Percentiles rank a stretch among this genome's conserved stretches.
These are phyloP conservation scores for Chrysodeixis includens DNA, from an alignment of 2,888 invertebrate genomes.

Conservation along the genomic window DNA sequence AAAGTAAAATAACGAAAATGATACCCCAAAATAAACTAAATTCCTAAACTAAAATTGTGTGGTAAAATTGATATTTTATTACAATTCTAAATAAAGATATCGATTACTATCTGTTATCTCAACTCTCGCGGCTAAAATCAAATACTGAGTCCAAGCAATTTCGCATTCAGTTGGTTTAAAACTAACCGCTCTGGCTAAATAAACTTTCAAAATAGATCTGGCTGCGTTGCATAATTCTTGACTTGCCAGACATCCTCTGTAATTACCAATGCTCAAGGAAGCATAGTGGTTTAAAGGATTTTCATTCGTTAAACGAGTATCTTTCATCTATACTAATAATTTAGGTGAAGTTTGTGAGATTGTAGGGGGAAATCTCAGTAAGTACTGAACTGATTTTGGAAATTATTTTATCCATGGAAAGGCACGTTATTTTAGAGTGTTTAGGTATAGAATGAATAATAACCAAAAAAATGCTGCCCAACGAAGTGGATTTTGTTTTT, in stretches of 20 bases:
- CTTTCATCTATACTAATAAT: too few species aligned
- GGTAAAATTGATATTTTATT: neutral
- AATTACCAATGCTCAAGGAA: conserved; percentile 5
- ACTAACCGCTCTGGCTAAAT: conserved; percentile 8
- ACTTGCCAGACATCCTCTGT: neutral
- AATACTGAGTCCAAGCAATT: neutral
- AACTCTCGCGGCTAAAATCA: neutral
- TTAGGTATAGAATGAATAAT: too few species aligned
- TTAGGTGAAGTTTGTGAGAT: too few species aligned
- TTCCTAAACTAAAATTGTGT: neutral
- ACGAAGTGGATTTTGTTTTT: too few species aligned
- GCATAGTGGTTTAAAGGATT: neutral
- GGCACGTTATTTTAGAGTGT: too few species aligned
- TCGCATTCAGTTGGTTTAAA: conserved; percentile 5
- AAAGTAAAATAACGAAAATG: too few species aligned
- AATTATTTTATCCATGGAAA: too few species aligned
- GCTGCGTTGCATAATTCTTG: neutral
- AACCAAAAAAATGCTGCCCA: too few species aligned
- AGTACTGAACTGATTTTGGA: too few species aligned
- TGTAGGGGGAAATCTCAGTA: too few species aligned
- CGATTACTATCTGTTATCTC: neutral
- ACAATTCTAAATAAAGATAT: neutral
- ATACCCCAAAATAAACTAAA: neutral
- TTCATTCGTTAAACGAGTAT: too few species aligned
- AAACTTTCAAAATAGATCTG: neutral